Evolutionary conservation across 1,140 invertebrate species (phyloP).

Genomic region (Doryteuthis pealeii): DNA sequence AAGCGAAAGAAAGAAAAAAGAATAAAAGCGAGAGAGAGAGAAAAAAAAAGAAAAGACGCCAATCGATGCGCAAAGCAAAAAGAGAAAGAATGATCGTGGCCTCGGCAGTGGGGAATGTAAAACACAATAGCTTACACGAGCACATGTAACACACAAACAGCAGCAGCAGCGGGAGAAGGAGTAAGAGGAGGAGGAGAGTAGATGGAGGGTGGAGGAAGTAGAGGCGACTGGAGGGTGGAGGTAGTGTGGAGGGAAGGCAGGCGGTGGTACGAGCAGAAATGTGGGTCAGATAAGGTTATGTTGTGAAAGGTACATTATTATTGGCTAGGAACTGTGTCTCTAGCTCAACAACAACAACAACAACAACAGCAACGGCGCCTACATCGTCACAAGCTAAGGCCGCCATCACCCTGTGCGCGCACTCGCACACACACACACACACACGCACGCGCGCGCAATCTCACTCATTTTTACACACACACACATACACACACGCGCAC

Average conservation of each 20-base stretch:
- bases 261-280: background rate
- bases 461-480: no score
- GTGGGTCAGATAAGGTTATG: conserved; percentile 7
- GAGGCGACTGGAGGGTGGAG: background rate
- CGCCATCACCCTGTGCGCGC: no score
- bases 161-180: background rate
- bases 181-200: background rate
- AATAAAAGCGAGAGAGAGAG: background rate
- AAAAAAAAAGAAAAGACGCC: background rate
- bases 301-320: conserved; percentile 1
- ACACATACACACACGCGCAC: no score
- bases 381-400: no score
- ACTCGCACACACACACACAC: no score
- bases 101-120: background rate
- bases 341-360: background rate
- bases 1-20: background rate
- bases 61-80: no score
- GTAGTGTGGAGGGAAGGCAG: background rate
- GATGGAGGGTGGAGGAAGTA: background rate
- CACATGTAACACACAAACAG: no score
- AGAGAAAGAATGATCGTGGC: background rate
- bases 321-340: conserved; percentile 1
- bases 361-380: background rate
- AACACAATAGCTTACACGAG: no score
- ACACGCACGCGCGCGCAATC: no score